Conservation (phyloP, 1,140 invertebrate species). For the Whitmania pigra region DNA sequence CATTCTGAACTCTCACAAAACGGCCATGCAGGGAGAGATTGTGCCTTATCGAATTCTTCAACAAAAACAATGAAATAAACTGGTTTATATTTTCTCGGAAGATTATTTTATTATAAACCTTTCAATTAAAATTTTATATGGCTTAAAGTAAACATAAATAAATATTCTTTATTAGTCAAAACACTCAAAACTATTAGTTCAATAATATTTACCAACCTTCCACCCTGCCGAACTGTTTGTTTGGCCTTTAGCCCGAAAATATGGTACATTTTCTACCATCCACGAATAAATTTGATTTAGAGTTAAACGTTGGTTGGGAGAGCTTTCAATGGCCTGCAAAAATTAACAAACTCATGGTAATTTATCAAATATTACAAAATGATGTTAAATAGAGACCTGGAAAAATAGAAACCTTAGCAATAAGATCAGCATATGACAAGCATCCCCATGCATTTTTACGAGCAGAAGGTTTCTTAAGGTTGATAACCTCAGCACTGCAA, state of each 20-base stretch:
- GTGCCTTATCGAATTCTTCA: constrained; percentile 98
- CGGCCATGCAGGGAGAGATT: constrained; percentile 96
- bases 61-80: constrained; percentile 35
- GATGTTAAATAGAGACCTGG: too few relatives aligned
- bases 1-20: constrained; percentile 98
- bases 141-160: background rate
- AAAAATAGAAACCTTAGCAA: constrained; percentile 62
- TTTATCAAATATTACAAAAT: too few relatives aligned
- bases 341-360: background rate
- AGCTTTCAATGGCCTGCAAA: constrained; percentile 69
- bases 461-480: constrained; percentile 20
- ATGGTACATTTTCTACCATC: constrained; percentile 99
- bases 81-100: background rate
- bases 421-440: constrained; percentile 95
- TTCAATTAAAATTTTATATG: background rate
- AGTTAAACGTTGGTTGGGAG: constrained; percentile 86
- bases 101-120: background rate
- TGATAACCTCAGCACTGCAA: constrained; percentile 14
- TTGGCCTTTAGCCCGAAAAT: constrained; percentile 99
- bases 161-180: background rate
- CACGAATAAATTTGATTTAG: constrained; percentile 83
- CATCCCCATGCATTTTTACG: constrained; percentile 62
- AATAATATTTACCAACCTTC: constrained; percentile 67
- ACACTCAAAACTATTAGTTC: background rate
- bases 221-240: constrained; percentile 98